A percentile compares a stretch with the other conserved stretches of the same genome.
phyloP scores from a whole-genome alignment of 1,140 invertebrate species.

The Anthonomus grandis region DNA sequence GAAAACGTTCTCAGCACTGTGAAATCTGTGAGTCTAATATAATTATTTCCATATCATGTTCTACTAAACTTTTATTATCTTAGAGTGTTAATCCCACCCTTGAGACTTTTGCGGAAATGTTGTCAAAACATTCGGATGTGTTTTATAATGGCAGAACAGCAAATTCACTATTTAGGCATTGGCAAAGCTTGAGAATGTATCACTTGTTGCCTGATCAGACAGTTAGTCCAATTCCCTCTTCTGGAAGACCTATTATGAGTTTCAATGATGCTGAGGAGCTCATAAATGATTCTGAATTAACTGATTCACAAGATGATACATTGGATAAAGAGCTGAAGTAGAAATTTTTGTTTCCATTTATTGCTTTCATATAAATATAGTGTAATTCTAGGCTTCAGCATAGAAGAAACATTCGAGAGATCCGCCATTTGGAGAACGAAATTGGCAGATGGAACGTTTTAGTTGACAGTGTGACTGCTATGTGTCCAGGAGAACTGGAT shows the following conservation, averaged over 20 bases:
- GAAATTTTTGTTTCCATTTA: not conserved
- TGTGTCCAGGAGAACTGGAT: conserved; percentile 77
- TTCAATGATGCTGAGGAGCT: conserved; percentile 93
- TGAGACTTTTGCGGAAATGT: conserved; percentile 81
- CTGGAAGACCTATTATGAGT: conserved; percentile 62
- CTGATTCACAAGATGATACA: conserved; percentile 74
- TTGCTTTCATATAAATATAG: not conserved
- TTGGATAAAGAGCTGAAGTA: conserved; percentile 53
- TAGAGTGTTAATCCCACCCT: conserved; percentile 49
- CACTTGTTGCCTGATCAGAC: conserved; percentile 87
- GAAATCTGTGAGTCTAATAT: conserved; percentile 69
- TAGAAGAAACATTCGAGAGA: conserved; percentile 75
- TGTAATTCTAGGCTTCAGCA: conserved; percentile 46
- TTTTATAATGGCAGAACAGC: conserved; percentile 87
- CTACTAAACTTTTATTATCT: conserved; percentile 3
- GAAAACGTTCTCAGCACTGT: conserved; percentile 82
- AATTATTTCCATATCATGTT: too few relatives aligned
- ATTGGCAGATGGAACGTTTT: conserved; percentile 86
- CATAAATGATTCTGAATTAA: conserved; percentile 79
- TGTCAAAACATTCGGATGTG: conserved; percentile 77
- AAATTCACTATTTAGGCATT: conserved; percentile 82
- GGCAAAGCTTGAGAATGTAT: conserved; percentile 92
- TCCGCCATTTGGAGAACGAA: conserved; percentile 85
- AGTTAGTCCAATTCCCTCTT: conserved; percentile 61
- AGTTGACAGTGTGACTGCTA: conserved; percentile 76